A percentile compares a stretch with the other conserved stretches of the same genome.
These are phyloP conservation scores for Drosophila aff. DNA, from an alignment of 1,140 invertebrate genomes.

Conservation along the genomic window DNA sequence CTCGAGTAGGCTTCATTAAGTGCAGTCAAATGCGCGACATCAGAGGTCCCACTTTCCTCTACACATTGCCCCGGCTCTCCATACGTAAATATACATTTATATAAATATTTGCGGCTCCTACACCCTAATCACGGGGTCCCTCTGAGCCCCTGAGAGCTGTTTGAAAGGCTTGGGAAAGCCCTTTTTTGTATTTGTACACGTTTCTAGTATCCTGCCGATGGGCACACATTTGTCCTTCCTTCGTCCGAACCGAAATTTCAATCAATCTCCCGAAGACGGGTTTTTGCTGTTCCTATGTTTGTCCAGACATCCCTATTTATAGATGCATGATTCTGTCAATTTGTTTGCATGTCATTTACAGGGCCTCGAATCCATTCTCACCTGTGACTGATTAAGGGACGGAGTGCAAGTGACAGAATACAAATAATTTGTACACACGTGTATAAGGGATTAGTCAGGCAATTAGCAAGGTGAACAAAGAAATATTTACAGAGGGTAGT, in stretches of 20 bases:
- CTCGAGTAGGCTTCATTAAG: slow-evolving; percentile 67
- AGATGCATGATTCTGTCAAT: slow-evolving; percentile 33
- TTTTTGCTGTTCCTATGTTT: slow-evolving; percentile 14
- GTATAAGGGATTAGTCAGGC: too few relatives aligned
- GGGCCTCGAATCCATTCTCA: slow-evolving; percentile 3
- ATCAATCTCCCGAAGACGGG: slow-evolving; percentile 20
- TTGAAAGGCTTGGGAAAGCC: not conserved
- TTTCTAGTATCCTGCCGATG: not conserved
- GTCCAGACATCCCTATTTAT: slow-evolving; percentile 24
- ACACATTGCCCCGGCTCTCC: not conserved
- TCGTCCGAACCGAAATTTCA: slow-evolving; percentile 7
- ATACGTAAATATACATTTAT: slow-evolving; percentile 45
- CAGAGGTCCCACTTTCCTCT: slow-evolving; percentile 4
- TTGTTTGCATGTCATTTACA: slow-evolving; percentile 18
- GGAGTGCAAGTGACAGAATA: not conserved
- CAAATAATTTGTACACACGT: not conserved
- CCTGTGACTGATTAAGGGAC: slow-evolving; percentile 17
- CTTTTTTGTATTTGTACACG: not conserved
- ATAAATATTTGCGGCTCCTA: slow-evolving; percentile 49
- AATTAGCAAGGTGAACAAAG: not conserved
- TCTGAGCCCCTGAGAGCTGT: not conserved
- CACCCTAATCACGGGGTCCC: slow-evolving; percentile 8
- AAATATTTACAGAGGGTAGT: too few relatives aligned
- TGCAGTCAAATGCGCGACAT: slow-evolving; percentile 72
- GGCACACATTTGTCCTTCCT: not conserved